Conservation (phyloP, 2,113 vertebrate genomes). For the Phaethon lepturus region DNA sequence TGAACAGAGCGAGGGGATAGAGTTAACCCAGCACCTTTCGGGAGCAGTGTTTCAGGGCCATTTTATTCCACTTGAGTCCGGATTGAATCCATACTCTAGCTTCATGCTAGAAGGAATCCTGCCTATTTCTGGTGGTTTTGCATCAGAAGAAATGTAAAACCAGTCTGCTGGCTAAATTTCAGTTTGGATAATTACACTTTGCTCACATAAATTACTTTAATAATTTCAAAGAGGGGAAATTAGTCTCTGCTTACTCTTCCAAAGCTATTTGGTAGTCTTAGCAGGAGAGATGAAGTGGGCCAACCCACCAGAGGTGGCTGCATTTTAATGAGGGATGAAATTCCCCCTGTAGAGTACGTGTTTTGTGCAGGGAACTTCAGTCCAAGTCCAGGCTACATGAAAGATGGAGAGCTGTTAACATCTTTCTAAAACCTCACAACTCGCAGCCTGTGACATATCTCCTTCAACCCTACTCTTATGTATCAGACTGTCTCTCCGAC, state of each 20-base stretch:
- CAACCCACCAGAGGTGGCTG: background rate
- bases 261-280: background rate
- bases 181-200: conserved; percentile 15
- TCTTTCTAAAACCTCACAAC: background rate
- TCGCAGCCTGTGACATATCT: background rate
- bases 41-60: background rate
- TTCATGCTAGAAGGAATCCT: background rate
- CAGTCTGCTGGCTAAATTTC: conserved; percentile 2
- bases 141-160: background rate
- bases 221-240: background rate
- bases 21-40: background rate
- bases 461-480: background rate
- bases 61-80: background rate
- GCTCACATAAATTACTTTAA: background rate
- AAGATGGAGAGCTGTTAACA: conserved; percentile 7
- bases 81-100: background rate
- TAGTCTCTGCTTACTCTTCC: background rate
- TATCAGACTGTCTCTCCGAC: background rate
- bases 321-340: background rate
- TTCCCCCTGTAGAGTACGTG: background rate
- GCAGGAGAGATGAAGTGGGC: background rate
- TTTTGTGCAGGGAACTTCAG: background rate
- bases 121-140: background rate
- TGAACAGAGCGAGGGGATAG: background rate
- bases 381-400: background rate